These are phyloP conservation scores for Hapalemur alaotrensis DNA, from an alignment of 2,797 vertebrate genomes.

Conservation along the genomic window DNA sequence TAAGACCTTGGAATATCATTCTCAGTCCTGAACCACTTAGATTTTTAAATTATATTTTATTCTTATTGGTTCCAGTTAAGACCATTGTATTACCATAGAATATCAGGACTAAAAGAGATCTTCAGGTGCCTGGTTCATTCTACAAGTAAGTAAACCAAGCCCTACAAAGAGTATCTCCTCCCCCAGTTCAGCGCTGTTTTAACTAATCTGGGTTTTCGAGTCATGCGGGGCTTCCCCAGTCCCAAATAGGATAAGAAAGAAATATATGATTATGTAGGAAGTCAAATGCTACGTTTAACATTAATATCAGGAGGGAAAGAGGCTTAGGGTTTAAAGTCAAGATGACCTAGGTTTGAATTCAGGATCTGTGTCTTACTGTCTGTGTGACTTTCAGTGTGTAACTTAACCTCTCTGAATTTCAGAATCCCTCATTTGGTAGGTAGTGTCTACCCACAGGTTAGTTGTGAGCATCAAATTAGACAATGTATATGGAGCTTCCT, in stretches of 20 bases:
- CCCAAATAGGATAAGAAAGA: neutral
- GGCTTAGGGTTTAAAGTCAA: neutral
- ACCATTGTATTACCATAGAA: neutral
- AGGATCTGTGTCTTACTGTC: neutral
- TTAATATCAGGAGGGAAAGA: neutral
- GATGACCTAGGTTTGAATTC: neutral
- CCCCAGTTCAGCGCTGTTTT: neutral
- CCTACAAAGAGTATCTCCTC: neutral
- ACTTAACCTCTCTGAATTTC: neutral
- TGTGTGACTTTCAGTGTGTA: neutral
- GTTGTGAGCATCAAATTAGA: neutral
- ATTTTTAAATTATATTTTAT: conserved; percentile 43
- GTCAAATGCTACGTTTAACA: neutral
- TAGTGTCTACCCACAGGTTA: neutral
- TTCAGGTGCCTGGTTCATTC: neutral
- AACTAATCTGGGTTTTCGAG: neutral
- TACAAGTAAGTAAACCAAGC: neutral
- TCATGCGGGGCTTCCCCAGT: neutral
- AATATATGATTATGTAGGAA: neutral
- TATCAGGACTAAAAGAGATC: neutral
- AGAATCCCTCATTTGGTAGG: neutral
- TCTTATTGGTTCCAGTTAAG: neutral
- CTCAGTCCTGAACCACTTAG: neutral
- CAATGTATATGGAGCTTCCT: neutral
- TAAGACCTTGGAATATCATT: neutral